Base-by-base conservation (phyloP, 1,140 invertebrate species). In the Pseudomyrmex flavicornis region DNA sequence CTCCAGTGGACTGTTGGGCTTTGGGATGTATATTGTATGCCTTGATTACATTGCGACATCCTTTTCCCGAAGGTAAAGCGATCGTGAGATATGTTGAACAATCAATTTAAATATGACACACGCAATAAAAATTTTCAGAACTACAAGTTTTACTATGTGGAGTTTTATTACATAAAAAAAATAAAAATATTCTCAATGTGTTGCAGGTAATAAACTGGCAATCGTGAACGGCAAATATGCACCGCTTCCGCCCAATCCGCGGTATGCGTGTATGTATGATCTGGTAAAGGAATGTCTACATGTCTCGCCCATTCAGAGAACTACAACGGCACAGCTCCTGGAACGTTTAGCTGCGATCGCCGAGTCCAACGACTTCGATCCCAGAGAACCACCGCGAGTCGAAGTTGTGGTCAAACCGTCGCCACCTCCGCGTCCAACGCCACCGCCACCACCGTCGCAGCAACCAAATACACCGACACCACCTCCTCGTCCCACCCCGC, bases 201-300 rank as follows among this genome's bases (percentile, higher is more conserved):
- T 89, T 82, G 0, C 56, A 94, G 93, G 93, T 7, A 99, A 99
- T 52, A 99, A 99, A 94, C 93, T 99, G 83, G 96, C 97, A 44
- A 99, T 99, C 87, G 95, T 99, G 8, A 99, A 99, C 95, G 99
- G 97, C 83, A 99, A 99, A 92, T 99, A 98, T 94, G 96, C 95
- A 63, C 96, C 99, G 63, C 97, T 98, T 82, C 95, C 96, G 17
- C 95, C 96, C 76, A 98, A 99, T 94, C 96, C 96, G 75, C 96
- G 96, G 87, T 97, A 97, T 91, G 95, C 96, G 76, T 97, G 97
- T 92, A 98, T 99, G 91, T 97, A 99, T 95, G 97, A 98, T 88
- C 96, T 99, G 63, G 98, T 99, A 96, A 98, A 95, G 92, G 97
- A 97, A 35, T 98, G 98, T 94, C 95, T 99, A 44, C 95, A 96